phyloP scores from a whole-genome alignment of 2,113 vertebrate genomes.

The Ptyas mucosa region DNA sequence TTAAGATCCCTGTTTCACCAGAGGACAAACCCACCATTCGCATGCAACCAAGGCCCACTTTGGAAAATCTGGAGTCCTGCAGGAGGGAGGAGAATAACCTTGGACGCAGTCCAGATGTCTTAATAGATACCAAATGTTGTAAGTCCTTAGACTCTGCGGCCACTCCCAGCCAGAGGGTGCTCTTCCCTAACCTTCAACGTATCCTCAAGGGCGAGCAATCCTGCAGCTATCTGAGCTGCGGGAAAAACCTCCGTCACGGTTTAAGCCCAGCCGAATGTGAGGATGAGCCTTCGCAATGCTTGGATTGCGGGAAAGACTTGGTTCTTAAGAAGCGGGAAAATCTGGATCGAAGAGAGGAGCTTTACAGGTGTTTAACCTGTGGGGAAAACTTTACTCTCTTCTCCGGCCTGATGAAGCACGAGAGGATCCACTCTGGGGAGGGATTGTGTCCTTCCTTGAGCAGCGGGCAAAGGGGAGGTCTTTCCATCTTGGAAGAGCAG shows the following conservation, averaged over 20 bases:
- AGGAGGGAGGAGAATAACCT: background rate
- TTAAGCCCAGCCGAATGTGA: background rate
- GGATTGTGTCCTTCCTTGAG: background rate
- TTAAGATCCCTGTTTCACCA: too few relatives aligned
- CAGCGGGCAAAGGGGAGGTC: too few relatives aligned
- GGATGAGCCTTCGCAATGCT: background rate
- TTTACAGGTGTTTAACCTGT: constrained; percentile 72
- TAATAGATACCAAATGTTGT: background rate
- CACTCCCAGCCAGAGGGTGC: background rate
- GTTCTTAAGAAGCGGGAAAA: background rate
- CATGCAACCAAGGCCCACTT: background rate
- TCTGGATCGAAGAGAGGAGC: constrained; percentile 33
- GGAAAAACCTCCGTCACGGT: background rate
- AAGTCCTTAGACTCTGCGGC: background rate
- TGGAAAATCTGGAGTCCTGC: background rate
- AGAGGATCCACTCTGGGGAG: constrained; percentile 72
- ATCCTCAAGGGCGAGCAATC: background rate
- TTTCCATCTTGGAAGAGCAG: background rate
- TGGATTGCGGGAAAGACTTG: background rate
- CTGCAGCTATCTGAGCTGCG: background rate
- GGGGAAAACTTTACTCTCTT: constrained; percentile 78
- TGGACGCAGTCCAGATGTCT: background rate
- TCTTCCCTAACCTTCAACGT: too few relatives aligned
- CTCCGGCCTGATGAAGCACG: constrained; percentile 77
- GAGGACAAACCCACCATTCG: rapidly evolving